Base-by-base conservation (phyloP, 2,113 vertebrate species). In the Bettongia penicillata region DNA sequence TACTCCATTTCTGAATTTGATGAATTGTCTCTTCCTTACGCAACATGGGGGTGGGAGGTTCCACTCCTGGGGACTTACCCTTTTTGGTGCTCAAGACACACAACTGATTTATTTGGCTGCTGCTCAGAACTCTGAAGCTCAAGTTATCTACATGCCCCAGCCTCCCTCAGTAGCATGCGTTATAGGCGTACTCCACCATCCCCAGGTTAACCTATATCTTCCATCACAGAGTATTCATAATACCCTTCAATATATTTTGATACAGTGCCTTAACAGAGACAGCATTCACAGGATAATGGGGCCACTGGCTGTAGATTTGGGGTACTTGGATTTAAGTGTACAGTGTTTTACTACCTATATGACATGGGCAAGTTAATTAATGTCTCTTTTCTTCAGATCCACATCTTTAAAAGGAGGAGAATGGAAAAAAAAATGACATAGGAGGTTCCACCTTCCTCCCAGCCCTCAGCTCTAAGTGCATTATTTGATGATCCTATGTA, bases 161-260 rank as follows among this genome's bases (percentile, higher is more conserved):
- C 5, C n/a, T 43, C 6, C 7, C n/a, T 43, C 68, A 43, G 0
- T 84, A 43, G 19, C 68, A 43, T n/a, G 16, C 19, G n/a, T 43
- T 84, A 84, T 2, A 84, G 68, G 1, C n/a, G 43, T 23, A 22
- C 37, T 84, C n/a, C 16, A 84, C n/a, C 68, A 77, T n/a, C 1
- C 4, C 19, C 2, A 43, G 19, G 0, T 84, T n/a, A 43, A n/a
- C 4, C 14, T 77, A 77, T 0, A 1, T n/a, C 61, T 77, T 77
- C 61, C 19, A 4, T 19, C 12, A 7, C 2, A 43, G 19, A 84
- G 6, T 84, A 68, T 68, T 68, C 14, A 37, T 43, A 43, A 8
- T 43, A 43, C 0, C 16, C 19, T 43, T 84, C 68, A 23, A 43
- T 43, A 43, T 43, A 84, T 19, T 84, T n/a, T 84, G n/a, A 23